phyloP scores from a whole-genome alignment of 2,113 vertebrate species.

The Eupsittula cactorum region DNA sequence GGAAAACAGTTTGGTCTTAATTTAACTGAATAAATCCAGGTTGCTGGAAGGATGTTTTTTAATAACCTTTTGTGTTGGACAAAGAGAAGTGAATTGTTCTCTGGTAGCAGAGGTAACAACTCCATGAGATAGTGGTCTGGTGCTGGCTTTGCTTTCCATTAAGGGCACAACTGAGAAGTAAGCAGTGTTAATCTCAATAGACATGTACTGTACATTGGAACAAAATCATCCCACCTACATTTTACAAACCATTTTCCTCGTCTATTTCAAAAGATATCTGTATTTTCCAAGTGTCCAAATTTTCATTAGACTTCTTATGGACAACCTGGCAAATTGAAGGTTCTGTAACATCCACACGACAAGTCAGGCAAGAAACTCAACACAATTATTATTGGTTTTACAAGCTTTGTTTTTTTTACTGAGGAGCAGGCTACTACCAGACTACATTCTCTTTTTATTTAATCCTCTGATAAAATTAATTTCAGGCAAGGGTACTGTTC shows the following conservation, averaged over 20 bases:
- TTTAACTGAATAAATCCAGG: neutral
- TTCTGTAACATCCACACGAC: neutral
- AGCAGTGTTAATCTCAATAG: neutral
- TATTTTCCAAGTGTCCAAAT: neutral
- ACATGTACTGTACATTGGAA: neutral
- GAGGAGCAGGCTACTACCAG: neutral
- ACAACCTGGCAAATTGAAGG: neutral
- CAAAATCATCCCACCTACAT: conserved; percentile 2
- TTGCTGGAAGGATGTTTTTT: neutral
- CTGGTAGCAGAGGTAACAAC: neutral
- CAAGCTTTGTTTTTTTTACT: neutral
- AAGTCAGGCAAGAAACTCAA: neutral
- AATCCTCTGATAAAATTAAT: neutral
- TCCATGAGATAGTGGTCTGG: neutral
- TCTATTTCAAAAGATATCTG: neutral
- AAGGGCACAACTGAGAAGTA: neutral
- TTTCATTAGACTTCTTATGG: conserved; percentile 23
- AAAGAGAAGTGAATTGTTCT: neutral
- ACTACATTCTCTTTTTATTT: neutral
- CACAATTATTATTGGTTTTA: neutral
- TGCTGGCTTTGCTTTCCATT: neutral
- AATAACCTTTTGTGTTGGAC: neutral
- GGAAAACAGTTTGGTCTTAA: neutral
- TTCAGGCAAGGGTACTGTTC: neutral
- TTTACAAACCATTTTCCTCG: neutral